Base-by-base conservation (phyloP, 2,888 invertebrate species). In the Thereva unica region DNA sequence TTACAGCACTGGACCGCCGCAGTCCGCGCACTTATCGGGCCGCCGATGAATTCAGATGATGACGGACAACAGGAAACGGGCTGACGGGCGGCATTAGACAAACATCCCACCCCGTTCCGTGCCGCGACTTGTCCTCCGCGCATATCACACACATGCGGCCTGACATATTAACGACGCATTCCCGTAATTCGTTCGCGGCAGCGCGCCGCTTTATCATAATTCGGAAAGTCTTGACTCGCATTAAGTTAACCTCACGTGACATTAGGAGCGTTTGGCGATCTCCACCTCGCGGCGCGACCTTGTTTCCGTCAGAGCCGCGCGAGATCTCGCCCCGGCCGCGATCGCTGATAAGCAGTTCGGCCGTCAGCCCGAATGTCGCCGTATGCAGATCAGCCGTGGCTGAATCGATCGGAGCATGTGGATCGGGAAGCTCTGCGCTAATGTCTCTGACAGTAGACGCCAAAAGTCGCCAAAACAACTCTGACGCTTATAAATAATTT, bases 401-500 rank as follows among this genome's bases (percentile, higher is more conserved):
- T 45, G 42, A 42, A 8, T 8, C 9, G 23, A 5, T 34, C 5
- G 38, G 1, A 37, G 64, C 42, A 61, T 61, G 61, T 50, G 50
- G 61, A 61, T 61, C 49, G n/a, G 41, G 9, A 23, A 4, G 50
- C 49, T n/a, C 9, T 12, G 12, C 10, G 61, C 8, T 23, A 38
- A 6, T 23, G 6, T 38, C 53, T 7, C 23, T 42, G 42, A 35
- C 4, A n/a, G 37, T 38, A 50, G 40, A 61, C 49, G 42, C 10
- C 44, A 37, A 40, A 40, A 47, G 12, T 45, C 12, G 34, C 10
- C 6, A 57, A 50, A 63, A 63, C 56, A 54, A 56, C 56, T 52
- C 52, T 47, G 63, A 64, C 52, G 55, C 68, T 68, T 68, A 68
- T 68, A 68, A 68, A 68, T 68, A 68, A 68, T 68, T 68, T 68